Conservation (phyloP, 2,797 vertebrate species). For the Tangara arthus region DNA sequence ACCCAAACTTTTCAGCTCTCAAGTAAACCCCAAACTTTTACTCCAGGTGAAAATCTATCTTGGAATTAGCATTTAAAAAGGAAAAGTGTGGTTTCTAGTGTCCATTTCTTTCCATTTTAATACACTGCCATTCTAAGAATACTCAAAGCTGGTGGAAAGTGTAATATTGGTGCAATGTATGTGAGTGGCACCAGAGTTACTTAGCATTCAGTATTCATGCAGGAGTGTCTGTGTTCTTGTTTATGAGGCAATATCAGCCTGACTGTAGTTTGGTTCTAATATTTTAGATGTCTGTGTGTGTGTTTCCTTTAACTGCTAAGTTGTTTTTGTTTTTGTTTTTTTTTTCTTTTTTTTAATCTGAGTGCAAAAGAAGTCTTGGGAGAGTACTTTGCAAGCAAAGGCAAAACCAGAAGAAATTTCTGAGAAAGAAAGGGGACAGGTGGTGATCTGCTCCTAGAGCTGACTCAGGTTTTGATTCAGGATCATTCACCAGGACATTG, state of each 20-base stretch:
- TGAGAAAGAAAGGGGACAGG: not conserved
- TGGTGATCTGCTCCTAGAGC: not conserved
- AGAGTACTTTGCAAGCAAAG: not conserved
- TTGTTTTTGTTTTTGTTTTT: not conserved
- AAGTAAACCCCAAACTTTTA: not conserved
- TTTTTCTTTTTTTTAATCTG: not conserved
- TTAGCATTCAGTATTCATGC: not conserved
- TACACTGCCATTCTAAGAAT: not conserved
- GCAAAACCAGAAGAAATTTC: not conserved
- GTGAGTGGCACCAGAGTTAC: not conserved
- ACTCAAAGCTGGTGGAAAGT: not conserved
- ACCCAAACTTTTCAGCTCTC: not conserved
- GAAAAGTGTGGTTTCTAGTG: not conserved
- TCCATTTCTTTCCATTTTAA: not conserved
- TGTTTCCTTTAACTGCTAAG: not conserved
- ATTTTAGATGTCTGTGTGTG: not conserved
- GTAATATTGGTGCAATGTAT: not conserved
- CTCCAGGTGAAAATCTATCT: not conserved
- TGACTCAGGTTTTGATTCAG: not conserved
- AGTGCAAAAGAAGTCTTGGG: not conserved
- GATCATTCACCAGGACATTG: not conserved
- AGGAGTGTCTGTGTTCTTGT: fast-evolving
- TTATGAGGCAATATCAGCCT: not conserved
- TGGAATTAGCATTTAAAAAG: not conserved
- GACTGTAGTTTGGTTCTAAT: not conserved